Evolutionary conservation across 2,113 vertebrate species (phyloP).

Genomic region (Austrofundulus limnaeus): DNA sequence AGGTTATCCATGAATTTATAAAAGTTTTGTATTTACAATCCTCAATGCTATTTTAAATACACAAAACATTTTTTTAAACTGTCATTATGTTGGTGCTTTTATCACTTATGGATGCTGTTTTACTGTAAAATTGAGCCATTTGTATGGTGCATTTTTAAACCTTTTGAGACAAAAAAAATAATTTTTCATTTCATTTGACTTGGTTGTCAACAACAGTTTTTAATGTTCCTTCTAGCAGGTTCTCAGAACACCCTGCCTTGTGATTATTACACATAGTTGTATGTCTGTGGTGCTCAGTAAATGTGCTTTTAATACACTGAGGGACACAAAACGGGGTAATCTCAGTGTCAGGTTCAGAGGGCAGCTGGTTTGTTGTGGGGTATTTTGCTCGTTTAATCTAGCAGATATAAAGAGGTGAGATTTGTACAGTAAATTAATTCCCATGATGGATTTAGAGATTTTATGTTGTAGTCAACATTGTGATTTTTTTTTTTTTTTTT

Average conservation of each 20-base stretch:
- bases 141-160: constrained; percentile 75
- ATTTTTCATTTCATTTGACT: constrained; percentile 43
- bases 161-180: constrained; percentile 54
- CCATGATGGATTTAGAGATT: constrained; percentile 85
- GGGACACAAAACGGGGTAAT: constrained; percentile 88
- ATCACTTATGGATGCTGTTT: constrained; percentile 71
- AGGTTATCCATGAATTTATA: constrained; percentile 66
- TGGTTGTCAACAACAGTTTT: constrained; percentile 56
- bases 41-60: constrained; percentile 51
- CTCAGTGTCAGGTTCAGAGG: constrained; percentile 79
- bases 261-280: constrained; percentile 70
- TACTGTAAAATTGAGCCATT: constrained; percentile 75
- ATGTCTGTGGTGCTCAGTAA: constrained; percentile 72
- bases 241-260: constrained; percentile 66
- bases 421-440: constrained; percentile 99
- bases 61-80: constrained; percentile 74
- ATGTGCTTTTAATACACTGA: constrained; percentile 73
- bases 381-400: constrained; percentile 86
- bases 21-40: constrained; percentile 1
- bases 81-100: constrained; percentile 87
- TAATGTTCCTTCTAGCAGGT: constrained; percentile 59
- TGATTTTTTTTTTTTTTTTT: too few species aligned
- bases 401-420: constrained; percentile 87
- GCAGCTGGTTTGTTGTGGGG: constrained; percentile 96
- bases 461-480: constrained; percentile 86